Evolutionary conservation across 2,113 vertebrate genomes (phyloP).

Genomic region (Petrocephalus microphthalmus): DNA sequence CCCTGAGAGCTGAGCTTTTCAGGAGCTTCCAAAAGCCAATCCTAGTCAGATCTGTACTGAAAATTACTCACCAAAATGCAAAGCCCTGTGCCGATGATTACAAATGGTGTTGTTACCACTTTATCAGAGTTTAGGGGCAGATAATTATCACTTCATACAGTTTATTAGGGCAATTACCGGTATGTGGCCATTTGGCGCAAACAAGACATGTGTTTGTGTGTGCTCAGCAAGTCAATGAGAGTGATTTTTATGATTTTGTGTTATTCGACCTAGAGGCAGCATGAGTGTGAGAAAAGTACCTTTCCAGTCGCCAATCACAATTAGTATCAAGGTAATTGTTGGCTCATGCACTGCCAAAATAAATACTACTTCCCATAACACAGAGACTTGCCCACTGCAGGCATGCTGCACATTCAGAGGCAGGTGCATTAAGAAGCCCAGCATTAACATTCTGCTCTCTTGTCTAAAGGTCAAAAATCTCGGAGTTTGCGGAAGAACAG

Average conservation of each 20-base stretch:
- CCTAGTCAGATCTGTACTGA: neutral
- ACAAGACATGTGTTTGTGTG: neutral
- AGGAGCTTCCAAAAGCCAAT: neutral
- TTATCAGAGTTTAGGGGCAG: neutral
- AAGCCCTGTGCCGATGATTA: neutral
- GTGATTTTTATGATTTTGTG: neutral
- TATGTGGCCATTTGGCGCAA: neutral
- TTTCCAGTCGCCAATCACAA: neutral
- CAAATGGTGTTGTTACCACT: neutral
- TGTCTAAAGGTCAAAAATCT: neutral
- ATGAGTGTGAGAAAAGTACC: neutral
- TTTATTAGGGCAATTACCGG: neutral
- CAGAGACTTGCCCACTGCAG: neutral
- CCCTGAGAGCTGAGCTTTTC: neutral
- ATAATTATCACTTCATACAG: neutral
- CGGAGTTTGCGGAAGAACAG: neutral
- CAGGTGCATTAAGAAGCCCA: neutral
- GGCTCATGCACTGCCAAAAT: neutral
- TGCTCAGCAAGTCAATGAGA: neutral
- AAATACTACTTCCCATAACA: neutral
- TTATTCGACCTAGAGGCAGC: neutral
- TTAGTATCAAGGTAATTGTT: neutral
- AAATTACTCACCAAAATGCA: neutral
- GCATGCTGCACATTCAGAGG: neutral
- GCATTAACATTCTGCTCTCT: neutral